Evolutionary conservation across 1,140 invertebrate genomes (phyloP), one percentile per base, ranked within the genome.

Genomic region (Drosophila kikkawai): DNA sequence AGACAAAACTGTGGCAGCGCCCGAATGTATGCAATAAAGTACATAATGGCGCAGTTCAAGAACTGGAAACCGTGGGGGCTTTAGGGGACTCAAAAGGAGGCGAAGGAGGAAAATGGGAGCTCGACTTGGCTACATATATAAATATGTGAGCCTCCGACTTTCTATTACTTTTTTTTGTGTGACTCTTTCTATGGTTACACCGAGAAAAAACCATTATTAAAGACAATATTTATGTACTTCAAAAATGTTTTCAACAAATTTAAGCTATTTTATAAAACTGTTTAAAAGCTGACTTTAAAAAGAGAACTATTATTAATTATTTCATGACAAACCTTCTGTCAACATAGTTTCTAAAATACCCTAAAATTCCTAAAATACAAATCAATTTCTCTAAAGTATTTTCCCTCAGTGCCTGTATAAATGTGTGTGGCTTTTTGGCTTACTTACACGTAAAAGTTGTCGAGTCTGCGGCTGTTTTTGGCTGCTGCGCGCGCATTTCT

Each of bases 11-110:
- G 83, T 78, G 80, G 79, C 80, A 83, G 76, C 66, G 81, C 85
- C 85, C 80, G 85, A 87, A 90, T 87, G 84, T 87, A 84, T 87
- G 84, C 84, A 88, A 87, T 87, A 87, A 87, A 87, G 84, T 87
- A 88, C 80, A 87, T 90, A 87, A 87, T 87, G 84, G 84, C 84
- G 85, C 61, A 87, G 84, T 87, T 87, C 84, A 87, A 87, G 80
- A 90, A 90, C 74, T 87, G 84, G 77, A 53, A 76, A 42, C 65
- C 45, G 77, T 51, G 59, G 75, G 57, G 41, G 34, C n/a, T 67
- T 45, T 19, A 13, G 57, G 8, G 56, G 32, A 44, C 7, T 39
- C 5, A 39, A 37, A n/a, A 7, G 32, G 3, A 48, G 44, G 17
- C 34, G 51, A 13, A 15, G 45, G 29, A 13, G 50, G 66, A 59